Evolutionary conservation across 2,797 vertebrate genomes (phyloP).

Genomic region (Chelidonichthys spinosus): DNA sequence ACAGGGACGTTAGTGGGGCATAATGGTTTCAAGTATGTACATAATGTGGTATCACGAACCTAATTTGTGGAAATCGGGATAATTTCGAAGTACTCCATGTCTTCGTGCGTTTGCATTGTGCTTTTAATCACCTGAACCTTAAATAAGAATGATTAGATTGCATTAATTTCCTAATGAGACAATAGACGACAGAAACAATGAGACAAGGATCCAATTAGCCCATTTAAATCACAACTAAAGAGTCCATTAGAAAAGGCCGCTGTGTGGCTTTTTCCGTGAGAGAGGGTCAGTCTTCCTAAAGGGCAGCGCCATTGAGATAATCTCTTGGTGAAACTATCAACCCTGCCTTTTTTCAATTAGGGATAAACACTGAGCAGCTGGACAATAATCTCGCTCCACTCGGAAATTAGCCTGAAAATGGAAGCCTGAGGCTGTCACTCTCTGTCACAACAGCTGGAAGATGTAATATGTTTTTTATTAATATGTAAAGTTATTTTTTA

Average conservation of each 20-base stretch:
- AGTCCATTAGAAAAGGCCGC: constrained; percentile 52
- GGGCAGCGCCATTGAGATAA: constrained; percentile 36
- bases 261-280: constrained; percentile 36
- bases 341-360: constrained; percentile 45
- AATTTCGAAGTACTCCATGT: constrained; percentile 10
- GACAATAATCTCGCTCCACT: constrained; percentile 41
- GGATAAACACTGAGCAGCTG: constrained; percentile 44
- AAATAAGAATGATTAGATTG: constrained; percentile 53
- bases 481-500: constrained; percentile 13
- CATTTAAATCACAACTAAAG: constrained; percentile 58
- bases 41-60: constrained; percentile 25
- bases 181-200: constrained; percentile 57
- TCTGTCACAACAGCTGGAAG: constrained; percentile 9
- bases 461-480: background rate
- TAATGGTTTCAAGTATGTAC: constrained; percentile 11
- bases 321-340: constrained; percentile 56
- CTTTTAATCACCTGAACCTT: constrained; percentile 61
- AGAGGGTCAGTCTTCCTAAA: constrained; percentile 51
- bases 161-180: constrained; percentile 59
- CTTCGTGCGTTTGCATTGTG: constrained; percentile 24
- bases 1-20: background rate
- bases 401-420: constrained; percentile 32
- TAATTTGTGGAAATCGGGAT: constrained; percentile 38
- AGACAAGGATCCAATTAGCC: constrained; percentile 60
- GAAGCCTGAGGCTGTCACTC: constrained; percentile 23